These are phyloP conservation scores for Coturnix japonica DNA, from an alignment of 2,113 vertebrate genomes.

Conservation along the genomic window DNA sequence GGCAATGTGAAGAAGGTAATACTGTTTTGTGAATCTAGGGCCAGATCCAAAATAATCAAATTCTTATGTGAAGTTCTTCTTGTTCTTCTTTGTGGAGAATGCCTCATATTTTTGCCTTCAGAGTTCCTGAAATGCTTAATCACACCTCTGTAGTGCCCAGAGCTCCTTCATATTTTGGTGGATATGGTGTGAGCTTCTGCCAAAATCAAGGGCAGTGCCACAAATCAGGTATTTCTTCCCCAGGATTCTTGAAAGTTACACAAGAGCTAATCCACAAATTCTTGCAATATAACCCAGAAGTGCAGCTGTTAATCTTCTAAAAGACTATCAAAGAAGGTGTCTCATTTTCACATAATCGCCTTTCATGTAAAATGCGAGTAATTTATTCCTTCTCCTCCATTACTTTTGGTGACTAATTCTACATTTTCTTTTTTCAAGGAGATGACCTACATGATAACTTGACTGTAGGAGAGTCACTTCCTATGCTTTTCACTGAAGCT, in stretches of 20 bases:
- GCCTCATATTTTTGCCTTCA: neutral
- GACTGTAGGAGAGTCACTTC: neutral
- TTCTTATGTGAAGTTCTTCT: neutral
- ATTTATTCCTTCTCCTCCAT: neutral
- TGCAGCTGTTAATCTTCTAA: neutral
- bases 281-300: rapidly evolving
- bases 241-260: neutral
- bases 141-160: neutral
- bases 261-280: neutral
- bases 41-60: neutral
- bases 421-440: neutral
- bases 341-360: neutral
- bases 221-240: neutral
- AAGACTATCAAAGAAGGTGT: neutral
- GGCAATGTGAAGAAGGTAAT: neutral
- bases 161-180: neutral
- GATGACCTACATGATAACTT: neutral
- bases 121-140: neutral
- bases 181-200: neutral
- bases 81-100: neutral
- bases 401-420: neutral
- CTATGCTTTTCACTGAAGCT: neutral
- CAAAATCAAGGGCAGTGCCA: neutral
- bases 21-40: neutral
- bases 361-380: neutral